A percentile compares a stretch with the other conserved stretches of the same genome.
Evolutionary conservation across 2,888 invertebrate genomes (phyloP).

Genomic region (Melieria crassipennis): DNA sequence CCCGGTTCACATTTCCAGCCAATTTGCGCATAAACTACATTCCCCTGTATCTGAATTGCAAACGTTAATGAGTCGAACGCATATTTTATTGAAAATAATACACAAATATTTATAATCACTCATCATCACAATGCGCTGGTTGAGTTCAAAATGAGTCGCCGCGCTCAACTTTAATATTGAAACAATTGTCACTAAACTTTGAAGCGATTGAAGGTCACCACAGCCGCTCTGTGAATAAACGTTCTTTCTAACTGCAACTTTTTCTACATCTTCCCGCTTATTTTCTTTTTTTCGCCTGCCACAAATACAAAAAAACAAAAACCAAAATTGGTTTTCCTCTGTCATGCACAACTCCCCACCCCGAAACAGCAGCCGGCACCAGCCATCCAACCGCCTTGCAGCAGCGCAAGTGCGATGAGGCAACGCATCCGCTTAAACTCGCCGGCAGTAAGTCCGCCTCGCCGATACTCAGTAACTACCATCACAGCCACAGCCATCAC

Average conservation of each 20-base stretch:
- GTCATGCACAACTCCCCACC: no score
- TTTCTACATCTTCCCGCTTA: slow-evolving; percentile 8
- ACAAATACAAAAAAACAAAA: neutral
- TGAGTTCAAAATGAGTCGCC: neutral
- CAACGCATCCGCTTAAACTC: slow-evolving; percentile 28
- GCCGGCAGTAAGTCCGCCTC: slow-evolving; percentile 4
- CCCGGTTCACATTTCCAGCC: neutral
- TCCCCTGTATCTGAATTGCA: slow-evolving; percentile 24
- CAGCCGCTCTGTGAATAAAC: neutral
- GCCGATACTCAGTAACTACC: slow-evolving; percentile 24
- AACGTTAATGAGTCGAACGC: slow-evolving; percentile 7
- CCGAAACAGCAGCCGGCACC: no score
- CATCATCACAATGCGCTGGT: neutral
- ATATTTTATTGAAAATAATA: no score
- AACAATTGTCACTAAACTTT: neutral
- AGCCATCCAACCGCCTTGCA: neutral
- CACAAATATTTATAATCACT: no score
- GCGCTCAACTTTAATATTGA: neutral
- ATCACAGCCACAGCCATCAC: slow-evolving; percentile 7
- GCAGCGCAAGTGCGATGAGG: slow-evolving; percentile 23
- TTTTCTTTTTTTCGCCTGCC: neutral
- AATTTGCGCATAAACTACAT: slow-evolving; percentile 27
- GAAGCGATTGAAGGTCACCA: neutral
- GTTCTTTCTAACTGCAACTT: neutral
- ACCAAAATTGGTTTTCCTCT: neutral